These are phyloP conservation scores for Scaptomyza flava DNA, from an alignment of 2,888 invertebrate genomes.

Conservation along the genomic window DNA sequence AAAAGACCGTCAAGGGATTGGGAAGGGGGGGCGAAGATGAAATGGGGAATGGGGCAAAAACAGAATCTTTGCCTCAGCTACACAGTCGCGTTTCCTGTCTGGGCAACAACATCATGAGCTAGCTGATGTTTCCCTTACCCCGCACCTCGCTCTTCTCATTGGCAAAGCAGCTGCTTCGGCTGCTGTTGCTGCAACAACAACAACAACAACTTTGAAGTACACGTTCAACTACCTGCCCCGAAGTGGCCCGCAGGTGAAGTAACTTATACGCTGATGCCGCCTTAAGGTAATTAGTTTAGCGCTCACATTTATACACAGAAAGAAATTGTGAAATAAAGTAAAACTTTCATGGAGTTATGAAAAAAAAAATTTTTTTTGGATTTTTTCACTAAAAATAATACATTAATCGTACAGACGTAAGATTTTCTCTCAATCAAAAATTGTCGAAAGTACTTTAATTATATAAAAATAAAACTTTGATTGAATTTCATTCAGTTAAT, in stretches of 20 bases:
- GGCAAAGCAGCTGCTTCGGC: constrained; percentile 30
- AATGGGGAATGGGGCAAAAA: neutral
- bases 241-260: constrained; percentile 72
- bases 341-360: neutral
- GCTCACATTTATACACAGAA: constrained; percentile 39
- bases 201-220: constrained; percentile 10
- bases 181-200: constrained; percentile 14
- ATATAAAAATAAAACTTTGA: too few relatives aligned
- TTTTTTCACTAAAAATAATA: too few relatives aligned
- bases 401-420: too few relatives aligned
- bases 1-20: neutral
- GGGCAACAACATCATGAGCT: constrained; percentile 53
- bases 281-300: constrained; percentile 73
- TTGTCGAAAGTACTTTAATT: too few relatives aligned
- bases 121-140: constrained; percentile 3
- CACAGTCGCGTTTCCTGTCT: constrained; percentile 73
- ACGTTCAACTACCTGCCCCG: constrained; percentile 61
- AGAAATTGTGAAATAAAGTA: neutral
- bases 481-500: too few relatives aligned
- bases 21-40: too few relatives aligned
- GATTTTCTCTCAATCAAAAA: too few relatives aligned
- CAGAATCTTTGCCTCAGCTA: constrained; percentile 36
- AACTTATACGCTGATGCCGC: constrained; percentile 66
- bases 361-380: too few relatives aligned
- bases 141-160: neutral